phyloP scores from a whole-genome alignment of 2,888 invertebrate species.

The Platynereis dumerilii region DNA sequence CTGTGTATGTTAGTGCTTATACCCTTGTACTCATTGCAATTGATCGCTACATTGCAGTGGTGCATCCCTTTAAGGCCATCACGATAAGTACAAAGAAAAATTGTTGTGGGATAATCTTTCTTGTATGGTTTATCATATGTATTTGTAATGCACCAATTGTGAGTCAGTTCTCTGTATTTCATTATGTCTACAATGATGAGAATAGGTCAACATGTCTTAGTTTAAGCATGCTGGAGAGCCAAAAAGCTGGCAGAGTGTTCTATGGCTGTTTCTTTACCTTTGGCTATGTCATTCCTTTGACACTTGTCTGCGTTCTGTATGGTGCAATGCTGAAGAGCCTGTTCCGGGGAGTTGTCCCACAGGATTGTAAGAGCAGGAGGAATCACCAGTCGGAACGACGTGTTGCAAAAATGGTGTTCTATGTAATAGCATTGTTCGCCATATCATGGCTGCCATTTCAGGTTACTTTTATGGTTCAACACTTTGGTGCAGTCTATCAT shows the following conservation, averaged over 20 bases:
- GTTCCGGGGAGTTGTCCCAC: slow-evolving; percentile 77
- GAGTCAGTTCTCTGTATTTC: slow-evolving; percentile 44
- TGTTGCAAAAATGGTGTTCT: slow-evolving; percentile 89
- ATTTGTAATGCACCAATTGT: slow-evolving; percentile 56
- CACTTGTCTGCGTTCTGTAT: slow-evolving; percentile 85
- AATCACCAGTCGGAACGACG: slow-evolving; percentile 83
- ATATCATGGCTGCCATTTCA: slow-evolving; percentile 95
- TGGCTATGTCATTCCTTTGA: slow-evolving; percentile 86
- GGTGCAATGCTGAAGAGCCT: slow-evolving; percentile 86
- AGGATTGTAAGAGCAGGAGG: slow-evolving; percentile 76
- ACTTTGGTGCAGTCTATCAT: slow-evolving; percentile 73
- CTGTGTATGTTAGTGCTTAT: slow-evolving; percentile 91
- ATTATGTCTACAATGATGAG: slow-evolving; percentile 61
- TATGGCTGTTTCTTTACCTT: slow-evolving; percentile 74
- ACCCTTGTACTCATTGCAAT: slow-evolving; percentile 92
- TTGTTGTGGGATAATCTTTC: slow-evolving; percentile 78
- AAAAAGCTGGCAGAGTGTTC: too few relatives aligned
- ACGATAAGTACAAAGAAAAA: slow-evolving; percentile 77
- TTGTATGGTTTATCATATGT: slow-evolving; percentile 80
- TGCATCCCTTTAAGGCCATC: slow-evolving; percentile 89
- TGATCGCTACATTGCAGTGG: slow-evolving; percentile 89
- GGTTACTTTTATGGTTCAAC: slow-evolving; percentile 73
- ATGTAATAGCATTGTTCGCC: slow-evolving; percentile 90
- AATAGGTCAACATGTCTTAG: slow-evolving; percentile 50
- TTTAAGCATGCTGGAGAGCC: too few relatives aligned